phyloP scores from a whole-genome alignment of 1,140 invertebrate species.

The Aphelinus certus region DNA sequence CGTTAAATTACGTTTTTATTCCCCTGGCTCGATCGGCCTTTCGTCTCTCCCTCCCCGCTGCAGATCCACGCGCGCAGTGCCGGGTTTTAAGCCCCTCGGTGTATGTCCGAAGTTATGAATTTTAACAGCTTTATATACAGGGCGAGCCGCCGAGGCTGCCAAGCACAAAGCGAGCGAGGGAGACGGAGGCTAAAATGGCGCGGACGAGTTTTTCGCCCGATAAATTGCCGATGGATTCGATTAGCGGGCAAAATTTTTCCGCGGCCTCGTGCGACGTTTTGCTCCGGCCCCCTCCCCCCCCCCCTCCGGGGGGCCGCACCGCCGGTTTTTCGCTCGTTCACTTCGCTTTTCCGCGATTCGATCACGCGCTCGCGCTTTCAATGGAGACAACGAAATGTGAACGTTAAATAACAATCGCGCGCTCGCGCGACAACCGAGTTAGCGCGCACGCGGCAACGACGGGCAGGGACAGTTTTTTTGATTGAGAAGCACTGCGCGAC shows the following conservation, averaged over 20 bases:
- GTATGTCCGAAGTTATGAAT: conserved; percentile 67
- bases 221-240: conserved; percentile 66
- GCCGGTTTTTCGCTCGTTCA: not conserved
- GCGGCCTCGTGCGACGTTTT: conserved; percentile 18
- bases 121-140: conserved; percentile 64
- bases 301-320: not conserved
- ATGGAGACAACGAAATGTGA: not conserved
- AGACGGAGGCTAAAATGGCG: conserved; percentile 58
- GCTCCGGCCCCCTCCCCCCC: no score
- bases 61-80: not conserved
- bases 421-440: no score
- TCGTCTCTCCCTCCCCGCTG: no score
- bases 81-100: conserved; percentile 27
- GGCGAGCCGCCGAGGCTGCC: conserved; percentile 49
- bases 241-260: conserved; percentile 51
- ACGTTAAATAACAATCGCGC: conserved; percentile 21
- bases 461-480: not conserved
- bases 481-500: not conserved
- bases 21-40: no score
- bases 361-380: not conserved
- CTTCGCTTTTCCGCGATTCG: not conserved
- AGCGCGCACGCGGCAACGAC: not conserved
- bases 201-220: conserved; percentile 60
- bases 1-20: no score
- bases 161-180: conserved; percentile 28